Evolutionary conservation across 2,113 vertebrate genomes (phyloP), one percentile per base, ranked within the genome.

Genomic region (Pelobates fuscus): DNA sequence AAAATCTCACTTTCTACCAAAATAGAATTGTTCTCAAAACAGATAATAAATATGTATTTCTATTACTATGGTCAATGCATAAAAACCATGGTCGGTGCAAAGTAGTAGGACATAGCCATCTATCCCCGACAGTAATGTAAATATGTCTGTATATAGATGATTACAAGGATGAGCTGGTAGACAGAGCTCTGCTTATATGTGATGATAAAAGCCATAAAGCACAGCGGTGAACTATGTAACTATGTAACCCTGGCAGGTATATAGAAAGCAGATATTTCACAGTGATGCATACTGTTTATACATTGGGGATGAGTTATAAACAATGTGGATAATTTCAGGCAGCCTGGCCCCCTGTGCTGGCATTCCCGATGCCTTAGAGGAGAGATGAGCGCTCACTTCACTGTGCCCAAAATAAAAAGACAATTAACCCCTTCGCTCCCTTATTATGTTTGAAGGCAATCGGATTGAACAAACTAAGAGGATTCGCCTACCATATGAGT

Each of bases 251-350:
- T n/a, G n/a, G n/a, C 64, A 18, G 32, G 54, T 12, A 58, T 54
- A 76, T 44, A 30, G 54, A 76, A 76, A 32, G 46, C 72, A 67
- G 72, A 76, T 76, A 76, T 76, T 41, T 46, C 63, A 67, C 37
- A 21, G 72, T 49, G 63, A 67, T 46, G 23, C 32, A 59, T 52
- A 59, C 43, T 49, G 63, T 76, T 67, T 67, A 76, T 67, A 59
- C 21, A 67, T 67, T 5, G 0, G n/a, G 41, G 63, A 67, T 59
- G 54, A 76, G 54, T 54, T 67, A 67, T 76, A 76, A 59, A 76
- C 72, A 76, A 30, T 76, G 57, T 25, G 54, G 54, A 76, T 76
- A 17, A 59, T 76, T 76, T 44, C 72, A 67, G 63, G 71, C 32
- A 46, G 54, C 27, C 63, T 12, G 72, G 63, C 72, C 63, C 66